These are phyloP conservation scores for Parnassius apollo DNA, from an alignment of 2,888 invertebrate species.

Conservation along the genomic window DNA sequence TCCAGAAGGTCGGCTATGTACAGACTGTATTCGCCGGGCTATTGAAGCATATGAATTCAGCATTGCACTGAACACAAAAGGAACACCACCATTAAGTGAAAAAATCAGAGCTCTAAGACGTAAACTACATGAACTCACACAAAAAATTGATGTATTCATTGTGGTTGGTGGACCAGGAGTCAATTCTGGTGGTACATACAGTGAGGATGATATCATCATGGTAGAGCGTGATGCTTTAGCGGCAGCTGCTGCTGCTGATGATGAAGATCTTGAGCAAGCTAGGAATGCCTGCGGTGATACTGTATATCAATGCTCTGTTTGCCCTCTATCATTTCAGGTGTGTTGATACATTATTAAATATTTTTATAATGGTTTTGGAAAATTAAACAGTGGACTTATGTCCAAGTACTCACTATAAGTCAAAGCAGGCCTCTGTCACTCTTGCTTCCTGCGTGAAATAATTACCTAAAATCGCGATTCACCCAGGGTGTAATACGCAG, in stretches of 20 bases:
- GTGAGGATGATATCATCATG: constrained; percentile 72
- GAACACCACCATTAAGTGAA: constrained; percentile 62
- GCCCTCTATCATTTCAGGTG: constrained; percentile 64
- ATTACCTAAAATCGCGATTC: too few relatives aligned
- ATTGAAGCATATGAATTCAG: constrained; percentile 64
- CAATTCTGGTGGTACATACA: constrained; percentile 55
- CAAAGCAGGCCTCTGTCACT: too few relatives aligned
- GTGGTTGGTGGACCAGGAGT: constrained; percentile 63
- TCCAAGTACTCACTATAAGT: too few relatives aligned
- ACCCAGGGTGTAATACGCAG: too few relatives aligned
- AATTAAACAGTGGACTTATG: too few relatives aligned
- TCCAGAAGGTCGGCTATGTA: constrained; percentile 62
- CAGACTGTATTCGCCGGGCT: constrained; percentile 55
- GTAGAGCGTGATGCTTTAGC: constrained; percentile 65
- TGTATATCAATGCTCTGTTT: constrained; percentile 70
- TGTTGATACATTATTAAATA: constrained; percentile 3
- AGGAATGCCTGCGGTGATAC: constrained; percentile 59
- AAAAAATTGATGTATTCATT: constrained; percentile 74
- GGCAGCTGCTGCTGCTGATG: constrained; percentile 58
- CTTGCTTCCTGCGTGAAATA: too few relatives aligned
- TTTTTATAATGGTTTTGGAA: too few relatives aligned
- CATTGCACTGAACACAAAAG: constrained; percentile 44
- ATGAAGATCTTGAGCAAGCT: constrained; percentile 54
- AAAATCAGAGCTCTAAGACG: constrained; percentile 65
- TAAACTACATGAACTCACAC: constrained; percentile 64